Evolutionary conservation across 1,140 invertebrate genomes (phyloP), one percentile per base, ranked within the genome.

Genomic region (Pogonomyrmex barbatus): DNA sequence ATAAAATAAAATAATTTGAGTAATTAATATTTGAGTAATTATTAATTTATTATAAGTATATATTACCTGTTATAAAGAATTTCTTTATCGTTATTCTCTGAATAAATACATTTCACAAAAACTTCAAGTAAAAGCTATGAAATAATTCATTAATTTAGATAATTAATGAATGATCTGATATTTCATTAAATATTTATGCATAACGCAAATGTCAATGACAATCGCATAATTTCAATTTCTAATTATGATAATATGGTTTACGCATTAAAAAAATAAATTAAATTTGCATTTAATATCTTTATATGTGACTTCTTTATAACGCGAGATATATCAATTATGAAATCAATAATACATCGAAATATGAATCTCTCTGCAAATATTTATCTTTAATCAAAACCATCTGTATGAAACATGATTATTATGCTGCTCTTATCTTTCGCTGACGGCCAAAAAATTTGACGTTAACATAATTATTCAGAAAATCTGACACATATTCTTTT

Each of bases 111-210:
- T 67, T 67, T 65, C 3, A 36, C 45, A 17, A 78, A 5, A 65
- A 5, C 50, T 65, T 67, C n/a, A 45, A 30, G 2, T 24, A n/a
- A 79, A 52, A 65, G 24, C 17, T 4, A 58, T 39, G 6, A 39
- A n/a, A 33, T 52, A 8, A 73, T 82, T 58, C 24, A 24, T 71
- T 75, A 52, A 84, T 84, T 54, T 58, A 65, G 52, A 68, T 54
- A 42, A 84, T 87, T 70, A 75, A 87, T 86, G 33, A 75, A 87
- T 86, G 33, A 52, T 84, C 17, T 6, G 33, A 70, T 47, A 36
- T 30, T 12, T 54, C 39, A 86, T 47, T 52, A 30, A 56, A 78
- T 42, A 82, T 82, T 82, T 8, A 68, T 58, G 50, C 39, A 12
- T 24, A n/a, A 73, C 39, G 39, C 39, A 71, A 73, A 78, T 78